A percentile compares a stretch with the other conserved stretches of the same genome.
These are phyloP conservation scores for Lonchura striata DNA, from an alignment of 2,113 vertebrate genomes.

Conservation along the genomic window DNA sequence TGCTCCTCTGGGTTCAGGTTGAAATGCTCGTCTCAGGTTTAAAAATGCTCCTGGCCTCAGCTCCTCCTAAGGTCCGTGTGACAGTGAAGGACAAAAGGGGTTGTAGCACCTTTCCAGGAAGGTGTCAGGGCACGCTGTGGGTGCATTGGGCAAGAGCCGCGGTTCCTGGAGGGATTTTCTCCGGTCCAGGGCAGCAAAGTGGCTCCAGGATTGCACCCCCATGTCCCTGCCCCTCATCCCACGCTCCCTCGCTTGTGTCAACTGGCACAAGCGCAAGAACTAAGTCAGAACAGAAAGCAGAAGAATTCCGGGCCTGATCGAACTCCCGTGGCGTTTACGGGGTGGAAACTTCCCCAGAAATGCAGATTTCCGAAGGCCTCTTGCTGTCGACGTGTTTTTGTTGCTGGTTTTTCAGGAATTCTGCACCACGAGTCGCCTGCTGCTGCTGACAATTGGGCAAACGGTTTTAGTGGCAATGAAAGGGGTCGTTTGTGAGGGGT, in stretches of 20 bases:
- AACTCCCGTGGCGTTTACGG: constrained; percentile 9
- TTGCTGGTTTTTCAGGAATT: constrained; percentile 14
- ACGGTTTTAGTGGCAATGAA: not conserved
- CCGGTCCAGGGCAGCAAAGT: not conserved
- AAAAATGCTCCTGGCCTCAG: not conserved
- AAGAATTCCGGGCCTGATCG: constrained; percentile 10
- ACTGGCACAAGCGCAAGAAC: not conserved
- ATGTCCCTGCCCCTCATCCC: not conserved
- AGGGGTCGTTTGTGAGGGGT: not conserved
- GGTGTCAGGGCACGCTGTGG: not conserved
- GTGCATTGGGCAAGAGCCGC: fast-evolving
- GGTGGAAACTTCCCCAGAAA: constrained; percentile 53
- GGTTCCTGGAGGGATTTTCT: not conserved
- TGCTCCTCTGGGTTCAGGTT: fast-evolving
- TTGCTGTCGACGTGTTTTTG: not conserved
- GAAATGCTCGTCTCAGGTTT: not conserved
- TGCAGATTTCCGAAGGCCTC: constrained; percentile 11
- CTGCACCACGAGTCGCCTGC: not conserved
- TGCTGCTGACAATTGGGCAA: not conserved
- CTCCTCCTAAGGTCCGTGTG: not conserved
- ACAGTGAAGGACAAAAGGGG: not conserved
- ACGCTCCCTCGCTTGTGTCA: not conserved
- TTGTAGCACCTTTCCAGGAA: not conserved
- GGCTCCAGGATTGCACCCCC: not conserved
- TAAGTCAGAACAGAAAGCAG: constrained; percentile 50